phyloP scores from a whole-genome alignment of 2,888 invertebrate species.

The Biston stratarius region DNA sequence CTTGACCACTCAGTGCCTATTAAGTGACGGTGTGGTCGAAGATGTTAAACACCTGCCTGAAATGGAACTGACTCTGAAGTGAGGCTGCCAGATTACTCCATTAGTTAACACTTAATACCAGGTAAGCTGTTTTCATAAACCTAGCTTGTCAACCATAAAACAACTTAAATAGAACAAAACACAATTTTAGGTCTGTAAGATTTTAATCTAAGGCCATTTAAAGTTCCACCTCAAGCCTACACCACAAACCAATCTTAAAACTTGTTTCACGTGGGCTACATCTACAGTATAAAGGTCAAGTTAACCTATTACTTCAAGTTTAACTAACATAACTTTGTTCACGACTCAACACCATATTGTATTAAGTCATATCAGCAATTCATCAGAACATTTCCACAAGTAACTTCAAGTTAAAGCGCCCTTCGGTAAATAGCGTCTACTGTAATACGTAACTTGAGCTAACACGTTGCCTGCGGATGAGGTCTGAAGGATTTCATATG shows the following conservation, averaged over 20 bases:
- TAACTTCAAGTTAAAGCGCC: conserved; percentile 23
- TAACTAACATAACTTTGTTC: conserved; percentile 5
- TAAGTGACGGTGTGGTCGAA: too few relatives aligned
- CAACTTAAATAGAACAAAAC: too few relatives aligned
- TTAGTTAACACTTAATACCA: too few relatives aligned
- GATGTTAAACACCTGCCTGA: too few relatives aligned
- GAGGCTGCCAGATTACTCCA: too few relatives aligned
- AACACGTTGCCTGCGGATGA: neutral
- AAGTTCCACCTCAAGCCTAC: neutral
- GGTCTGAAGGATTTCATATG: too few relatives aligned
- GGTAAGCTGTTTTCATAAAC: too few relatives aligned
- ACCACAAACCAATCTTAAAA: neutral
- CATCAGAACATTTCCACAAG: conserved; percentile 25
- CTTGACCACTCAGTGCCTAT: too few relatives aligned
- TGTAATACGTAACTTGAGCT: conserved; percentile 17
- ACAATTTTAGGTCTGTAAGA: too few relatives aligned
- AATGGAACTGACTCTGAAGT: too few relatives aligned
- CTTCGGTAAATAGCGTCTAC: conserved; percentile 25
- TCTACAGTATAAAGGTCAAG: conserved; percentile 15
- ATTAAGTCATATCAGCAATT: conserved; percentile 32
- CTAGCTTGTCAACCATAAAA: too few relatives aligned
- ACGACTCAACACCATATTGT: conserved; percentile 5
- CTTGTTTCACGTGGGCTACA: neutral
- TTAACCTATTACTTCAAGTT: conserved; percentile 11
- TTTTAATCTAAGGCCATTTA: neutral